A percentile compares a stretch with the other conserved stretches of the same genome.
phyloP scores from a whole-genome alignment of 1,140 invertebrate genomes.

The Heliconius hewitsoni region DNA sequence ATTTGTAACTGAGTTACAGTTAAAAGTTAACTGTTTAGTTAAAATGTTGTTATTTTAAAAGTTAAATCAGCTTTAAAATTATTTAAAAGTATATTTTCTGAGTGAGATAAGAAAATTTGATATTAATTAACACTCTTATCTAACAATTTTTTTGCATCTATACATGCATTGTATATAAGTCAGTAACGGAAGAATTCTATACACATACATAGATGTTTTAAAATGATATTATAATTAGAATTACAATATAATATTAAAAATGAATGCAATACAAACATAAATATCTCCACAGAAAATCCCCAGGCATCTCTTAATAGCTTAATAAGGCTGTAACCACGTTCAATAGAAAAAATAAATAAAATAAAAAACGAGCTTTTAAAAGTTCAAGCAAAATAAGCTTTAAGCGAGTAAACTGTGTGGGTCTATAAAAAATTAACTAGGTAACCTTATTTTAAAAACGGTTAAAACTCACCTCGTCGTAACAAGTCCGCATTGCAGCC shows the following conservation, averaged over 20 bases:
- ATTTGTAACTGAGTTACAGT: not conserved
- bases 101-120: too few species aligned
- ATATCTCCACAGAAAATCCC: not conserved
- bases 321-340: slow-evolving; percentile 5
- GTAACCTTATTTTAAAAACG: slow-evolving; percentile 32
- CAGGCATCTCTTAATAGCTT: slow-evolving; percentile 5
- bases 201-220: too few species aligned
- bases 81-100: too few species aligned
- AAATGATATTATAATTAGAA: not conserved
- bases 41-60: not conserved
- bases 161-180: too few species aligned
- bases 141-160: too few species aligned
- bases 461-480: slow-evolving; percentile 23
- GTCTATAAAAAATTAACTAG: not conserved
- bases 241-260: not conserved
- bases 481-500: slow-evolving; percentile 40
- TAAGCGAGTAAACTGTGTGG: slow-evolving; percentile 3
- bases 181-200: too few species aligned
- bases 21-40: not conserved
- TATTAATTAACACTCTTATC: too few species aligned
- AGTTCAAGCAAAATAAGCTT: not conserved
- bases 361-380: not conserved
- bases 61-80: too few species aligned
- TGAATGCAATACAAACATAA: not conserved
- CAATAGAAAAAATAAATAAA: not conserved